Evolutionary conservation across 2,113 vertebrate species (phyloP).

Genomic region (Hippolais icterina): DNA sequence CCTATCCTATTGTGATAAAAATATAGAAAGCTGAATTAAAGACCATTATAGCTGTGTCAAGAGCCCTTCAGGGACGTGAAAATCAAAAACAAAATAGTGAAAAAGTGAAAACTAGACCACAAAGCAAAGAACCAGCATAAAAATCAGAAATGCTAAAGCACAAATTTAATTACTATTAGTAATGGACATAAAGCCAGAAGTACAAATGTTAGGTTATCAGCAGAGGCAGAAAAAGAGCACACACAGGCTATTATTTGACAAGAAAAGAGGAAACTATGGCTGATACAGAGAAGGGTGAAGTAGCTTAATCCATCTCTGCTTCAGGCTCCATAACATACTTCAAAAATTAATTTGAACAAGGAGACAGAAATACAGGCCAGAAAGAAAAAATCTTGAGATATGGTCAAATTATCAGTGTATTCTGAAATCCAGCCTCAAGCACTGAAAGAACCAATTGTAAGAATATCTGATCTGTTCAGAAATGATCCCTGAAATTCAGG

Average conservation of each 20-base stretch:
- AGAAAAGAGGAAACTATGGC: not conserved
- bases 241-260: not conserved
- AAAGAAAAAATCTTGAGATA: not conserved
- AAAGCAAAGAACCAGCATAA: not conserved
- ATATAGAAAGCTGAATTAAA: not conserved
- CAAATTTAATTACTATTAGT: slow-evolving; percentile 35
- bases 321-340: slow-evolving; percentile 3
- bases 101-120: not conserved
- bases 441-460: not conserved
- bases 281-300: not conserved
- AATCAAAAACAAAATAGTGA: not conserved
- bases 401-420: not conserved
- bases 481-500: not conserved
- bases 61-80: not conserved
- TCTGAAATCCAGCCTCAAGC: not conserved
- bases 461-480: not conserved
- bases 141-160: not conserved
- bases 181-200: not conserved
- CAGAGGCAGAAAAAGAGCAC: not conserved
- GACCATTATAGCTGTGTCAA: not conserved
- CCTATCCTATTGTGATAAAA: not conserved
- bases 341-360: slow-evolving; percentile 15
- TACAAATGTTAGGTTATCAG: not conserved
- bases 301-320: not conserved
- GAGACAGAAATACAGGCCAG: not conserved